A percentile compares a stretch with the other conserved stretches of the same genome.
Conservation (phyloP, 2,888 invertebrate genomes). For the Quadroppia sp. region DNA sequence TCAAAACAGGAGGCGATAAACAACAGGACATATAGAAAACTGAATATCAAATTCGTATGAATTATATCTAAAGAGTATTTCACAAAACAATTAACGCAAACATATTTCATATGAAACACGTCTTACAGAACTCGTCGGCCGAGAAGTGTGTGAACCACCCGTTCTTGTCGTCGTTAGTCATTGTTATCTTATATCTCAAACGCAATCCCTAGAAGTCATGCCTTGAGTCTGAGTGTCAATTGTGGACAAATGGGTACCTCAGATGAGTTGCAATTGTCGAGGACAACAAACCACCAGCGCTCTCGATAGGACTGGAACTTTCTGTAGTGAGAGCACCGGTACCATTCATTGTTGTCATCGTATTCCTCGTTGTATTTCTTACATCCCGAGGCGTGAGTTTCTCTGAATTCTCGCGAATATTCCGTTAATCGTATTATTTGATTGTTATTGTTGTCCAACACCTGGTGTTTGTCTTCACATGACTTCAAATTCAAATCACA, state of each 20-base stretch:
- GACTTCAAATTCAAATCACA: conserved; percentile 57
- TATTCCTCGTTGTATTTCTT: conserved; percentile 41
- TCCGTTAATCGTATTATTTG: conserved; percentile 71
- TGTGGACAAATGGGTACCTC: conserved; percentile 39
- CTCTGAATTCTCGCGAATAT: conserved; percentile 44
- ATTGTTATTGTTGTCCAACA: conserved; percentile 66
- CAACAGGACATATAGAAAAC: conserved; percentile 67
- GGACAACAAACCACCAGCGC: conserved; percentile 90
- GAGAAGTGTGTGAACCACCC: conserved; percentile 87
- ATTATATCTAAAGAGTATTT: too few species aligned
- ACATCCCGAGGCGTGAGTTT: conserved; percentile 49
- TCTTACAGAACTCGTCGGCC: conserved; percentile 89
- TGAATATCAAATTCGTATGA: conserved; percentile 71
- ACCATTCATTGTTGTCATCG: conserved; percentile 44
- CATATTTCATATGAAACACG: too few species aligned
- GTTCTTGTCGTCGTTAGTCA: conserved; percentile 81
- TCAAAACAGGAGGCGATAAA: conserved; percentile 69
- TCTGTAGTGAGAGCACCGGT: conserved; percentile 53
- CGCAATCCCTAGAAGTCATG: conserved; percentile 63
- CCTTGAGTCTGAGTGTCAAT: not conserved
- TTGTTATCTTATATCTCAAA: conserved; percentile 70
- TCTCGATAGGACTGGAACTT: conserved; percentile 74
- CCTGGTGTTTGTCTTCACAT: conserved; percentile 68
- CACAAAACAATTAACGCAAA: too few species aligned
- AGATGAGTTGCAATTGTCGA: conserved; percentile 64